Evolutionary conservation across 2,797 vertebrate genomes (phyloP).

Genomic region (Cuniculus paca): DNA sequence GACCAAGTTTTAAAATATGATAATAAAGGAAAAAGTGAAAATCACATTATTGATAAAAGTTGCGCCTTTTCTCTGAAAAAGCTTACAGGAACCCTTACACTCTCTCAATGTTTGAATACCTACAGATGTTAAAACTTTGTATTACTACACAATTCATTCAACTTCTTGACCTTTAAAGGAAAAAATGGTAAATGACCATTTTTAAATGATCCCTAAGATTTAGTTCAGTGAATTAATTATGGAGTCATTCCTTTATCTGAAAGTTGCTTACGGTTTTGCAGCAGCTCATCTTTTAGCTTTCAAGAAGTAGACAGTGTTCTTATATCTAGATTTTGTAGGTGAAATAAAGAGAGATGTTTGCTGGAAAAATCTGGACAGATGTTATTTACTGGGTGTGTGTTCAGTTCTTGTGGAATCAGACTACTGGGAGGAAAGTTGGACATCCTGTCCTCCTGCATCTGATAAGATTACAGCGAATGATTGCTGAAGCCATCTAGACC

Average conservation of each 20-base stretch:
- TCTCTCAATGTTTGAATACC: background rate
- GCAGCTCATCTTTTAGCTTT: constrained; percentile 26
- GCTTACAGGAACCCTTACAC: background rate
- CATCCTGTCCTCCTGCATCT: background rate
- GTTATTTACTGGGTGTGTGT: background rate
- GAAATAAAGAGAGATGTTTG: background rate
- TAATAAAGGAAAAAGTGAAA: constrained; percentile 36
- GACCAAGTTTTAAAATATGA: constrained; percentile 24
- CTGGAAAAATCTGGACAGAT: background rate
- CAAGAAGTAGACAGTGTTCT: background rate
- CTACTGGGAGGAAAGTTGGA: background rate
- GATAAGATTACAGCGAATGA: background rate
- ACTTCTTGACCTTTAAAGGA: constrained; percentile 54
- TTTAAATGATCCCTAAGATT: constrained; percentile 12
- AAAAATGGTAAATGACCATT: constrained; percentile 22
- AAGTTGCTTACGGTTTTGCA: background rate
- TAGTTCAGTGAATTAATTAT: constrained; percentile 38
- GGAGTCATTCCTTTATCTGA: constrained; percentile 32
- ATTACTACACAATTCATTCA: background rate
- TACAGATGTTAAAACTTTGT: background rate
- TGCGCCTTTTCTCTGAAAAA: constrained; percentile 11
- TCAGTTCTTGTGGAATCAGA: background rate
- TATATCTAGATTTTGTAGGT: constrained; percentile 5
- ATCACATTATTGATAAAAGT: background rate
- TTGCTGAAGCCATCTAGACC: background rate